A percentile compares a stretch with the other conserved stretches of the same genome.
Conservation (phyloP, 2,797 vertebrate genomes). For the Amazona finschi region DNA sequence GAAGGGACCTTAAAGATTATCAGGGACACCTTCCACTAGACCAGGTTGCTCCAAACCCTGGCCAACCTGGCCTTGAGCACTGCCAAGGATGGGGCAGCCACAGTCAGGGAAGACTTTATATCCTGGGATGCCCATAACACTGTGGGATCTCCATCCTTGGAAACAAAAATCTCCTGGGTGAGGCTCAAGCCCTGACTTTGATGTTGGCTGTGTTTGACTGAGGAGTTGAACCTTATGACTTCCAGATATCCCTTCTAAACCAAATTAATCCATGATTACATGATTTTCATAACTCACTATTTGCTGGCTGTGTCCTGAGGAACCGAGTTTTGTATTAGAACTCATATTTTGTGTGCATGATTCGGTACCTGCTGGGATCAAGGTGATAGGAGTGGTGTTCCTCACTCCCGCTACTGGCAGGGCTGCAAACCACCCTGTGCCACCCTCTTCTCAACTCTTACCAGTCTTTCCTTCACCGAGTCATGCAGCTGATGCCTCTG, state of each 20-base stretch:
- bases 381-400: accelerated
- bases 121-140: neutral
- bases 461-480: conserved; percentile 72
- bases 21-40: neutral
- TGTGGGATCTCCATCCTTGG: neutral
- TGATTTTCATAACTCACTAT: accelerated
- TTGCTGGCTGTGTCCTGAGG: neutral
- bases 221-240: neutral
- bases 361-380: neutral
- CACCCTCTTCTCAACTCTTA: conserved; percentile 33
- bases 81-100: neutral
- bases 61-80: neutral
- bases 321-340: neutral
- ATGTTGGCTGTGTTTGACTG: neutral
- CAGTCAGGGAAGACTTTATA: neutral
- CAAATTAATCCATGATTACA: neutral
- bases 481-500: conserved; percentile 60
- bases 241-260: neutral
- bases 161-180: neutral
- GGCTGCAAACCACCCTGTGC: too few relatives aligned
- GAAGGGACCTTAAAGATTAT: neutral
- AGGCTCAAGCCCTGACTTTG: neutral
- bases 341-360: accelerated
- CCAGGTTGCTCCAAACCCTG: neutral
- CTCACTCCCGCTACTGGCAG: neutral